Conservation (phyloP, 2,797 vertebrate species). For the Gobionotothen gibberifrons region DNA sequence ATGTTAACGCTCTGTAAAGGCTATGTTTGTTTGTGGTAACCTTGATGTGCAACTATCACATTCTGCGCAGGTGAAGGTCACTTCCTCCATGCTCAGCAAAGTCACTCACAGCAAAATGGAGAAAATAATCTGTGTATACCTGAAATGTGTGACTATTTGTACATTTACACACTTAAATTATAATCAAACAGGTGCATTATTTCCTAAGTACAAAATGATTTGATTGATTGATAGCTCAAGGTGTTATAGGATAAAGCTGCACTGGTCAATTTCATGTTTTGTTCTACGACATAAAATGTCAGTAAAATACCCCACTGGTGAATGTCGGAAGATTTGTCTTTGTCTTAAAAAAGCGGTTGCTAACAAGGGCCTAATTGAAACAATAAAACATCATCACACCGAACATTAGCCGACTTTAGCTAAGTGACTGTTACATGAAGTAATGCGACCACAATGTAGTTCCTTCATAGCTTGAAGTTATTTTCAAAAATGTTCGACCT, state of each 20-base stretch:
- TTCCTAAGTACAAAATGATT: neutral
- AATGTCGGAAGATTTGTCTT: no score
- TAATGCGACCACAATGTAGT: no score
- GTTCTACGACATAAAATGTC: no score
- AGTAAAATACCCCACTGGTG: no score
- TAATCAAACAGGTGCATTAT: no score
- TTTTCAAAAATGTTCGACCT: no score
- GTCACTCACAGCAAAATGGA: slow-evolving; percentile 16
- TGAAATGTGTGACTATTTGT: neutral
- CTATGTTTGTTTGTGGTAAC: neutral
- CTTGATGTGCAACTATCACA: neutral
- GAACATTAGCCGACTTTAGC: no score
- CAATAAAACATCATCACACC: no score
- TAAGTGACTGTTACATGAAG: no score
- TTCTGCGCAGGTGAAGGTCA: slow-evolving; percentile 25
- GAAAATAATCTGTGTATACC: slow-evolving; percentile 17
- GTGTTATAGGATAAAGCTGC: neutral
- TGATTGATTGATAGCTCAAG: neutral
- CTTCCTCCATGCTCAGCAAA: slow-evolving; percentile 8
- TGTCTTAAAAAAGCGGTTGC: no score
- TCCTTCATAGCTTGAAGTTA: no score
- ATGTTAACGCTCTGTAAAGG: neutral
- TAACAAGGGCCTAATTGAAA: no score
- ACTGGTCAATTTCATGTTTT: neutral
- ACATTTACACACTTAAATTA: neutral